These are phyloP conservation scores for Coracias cyanogaster DNA, from an alignment of 2,797 vertebrate genomes.

Conservation along the genomic window DNA sequence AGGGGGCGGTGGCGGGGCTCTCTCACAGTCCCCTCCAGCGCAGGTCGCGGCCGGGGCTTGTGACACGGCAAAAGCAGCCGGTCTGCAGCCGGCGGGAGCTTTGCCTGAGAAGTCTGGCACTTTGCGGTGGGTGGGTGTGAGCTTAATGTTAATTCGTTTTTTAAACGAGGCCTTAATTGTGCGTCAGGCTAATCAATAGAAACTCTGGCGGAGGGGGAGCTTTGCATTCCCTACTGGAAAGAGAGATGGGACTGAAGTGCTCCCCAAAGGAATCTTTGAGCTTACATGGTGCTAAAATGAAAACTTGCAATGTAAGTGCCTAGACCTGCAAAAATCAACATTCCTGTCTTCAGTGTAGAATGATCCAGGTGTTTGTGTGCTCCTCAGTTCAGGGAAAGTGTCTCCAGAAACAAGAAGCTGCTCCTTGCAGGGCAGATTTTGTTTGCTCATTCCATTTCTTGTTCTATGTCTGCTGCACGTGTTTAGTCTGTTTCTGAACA, in stretches of 20 bases:
- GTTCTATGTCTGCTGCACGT: neutral
- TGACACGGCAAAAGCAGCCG: neutral
- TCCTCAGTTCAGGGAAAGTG: accelerated
- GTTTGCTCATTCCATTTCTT: neutral
- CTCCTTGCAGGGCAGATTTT: accelerated
- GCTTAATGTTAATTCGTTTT: accelerated
- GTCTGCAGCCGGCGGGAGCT: neutral
- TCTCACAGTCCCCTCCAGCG: neutral
- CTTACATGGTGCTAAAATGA: accelerated
- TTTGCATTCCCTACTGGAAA: neutral
- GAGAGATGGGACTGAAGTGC: accelerated
- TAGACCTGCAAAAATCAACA: neutral
- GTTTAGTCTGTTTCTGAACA: neutral
- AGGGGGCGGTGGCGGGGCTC: neutral
- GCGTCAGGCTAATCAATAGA: neutral
- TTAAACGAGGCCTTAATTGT: neutral
- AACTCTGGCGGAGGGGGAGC: neutral
- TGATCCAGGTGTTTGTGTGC: neutral
- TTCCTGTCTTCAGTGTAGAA: accelerated
- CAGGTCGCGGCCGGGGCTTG: neutral
- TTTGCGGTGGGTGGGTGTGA: neutral
- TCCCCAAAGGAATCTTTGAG: neutral
- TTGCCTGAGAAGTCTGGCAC: accelerated
- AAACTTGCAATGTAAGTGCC: accelerated
- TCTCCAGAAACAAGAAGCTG: neutral